Percentiles rank a stretch among this genome's conserved stretches.
phyloP scores from a whole-genome alignment of 2,797 vertebrate species.

The Falco biarmicus region DNA sequence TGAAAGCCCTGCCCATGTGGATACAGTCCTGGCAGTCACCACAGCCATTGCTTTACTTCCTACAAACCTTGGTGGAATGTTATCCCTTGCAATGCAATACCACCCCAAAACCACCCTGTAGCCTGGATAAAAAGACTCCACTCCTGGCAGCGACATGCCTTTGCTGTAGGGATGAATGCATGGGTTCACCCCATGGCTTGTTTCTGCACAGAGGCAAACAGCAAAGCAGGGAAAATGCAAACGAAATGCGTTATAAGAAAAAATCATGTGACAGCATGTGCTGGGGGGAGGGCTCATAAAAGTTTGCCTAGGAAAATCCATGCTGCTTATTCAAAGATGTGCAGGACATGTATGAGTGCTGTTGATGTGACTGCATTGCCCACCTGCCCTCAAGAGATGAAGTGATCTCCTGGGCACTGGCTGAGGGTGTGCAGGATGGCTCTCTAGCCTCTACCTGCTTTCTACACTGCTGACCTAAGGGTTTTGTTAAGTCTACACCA shows the following conservation, averaged over 20 bases:
- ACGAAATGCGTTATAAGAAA: background rate
- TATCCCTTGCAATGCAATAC: accelerated
- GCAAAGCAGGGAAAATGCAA: background rate
- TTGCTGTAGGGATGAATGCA: background rate
- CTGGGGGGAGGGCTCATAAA: background rate
- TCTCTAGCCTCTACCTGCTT: background rate
- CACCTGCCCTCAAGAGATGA: accelerated
- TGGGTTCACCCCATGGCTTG: background rate
- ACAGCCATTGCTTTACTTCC: background rate
- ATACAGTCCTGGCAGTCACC: background rate
- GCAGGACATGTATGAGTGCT: background rate
- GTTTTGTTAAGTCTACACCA: background rate
- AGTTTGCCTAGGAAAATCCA: background rate
- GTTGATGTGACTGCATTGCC: accelerated
- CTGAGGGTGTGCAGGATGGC: accelerated
- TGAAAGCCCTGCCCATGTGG: accelerated
- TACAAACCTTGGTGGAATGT: background rate
- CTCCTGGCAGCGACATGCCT: accelerated
- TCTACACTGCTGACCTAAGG: background rate
- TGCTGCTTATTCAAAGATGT: background rate
- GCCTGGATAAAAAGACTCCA: background rate
- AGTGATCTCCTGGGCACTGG: no score
- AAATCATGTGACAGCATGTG: background rate
- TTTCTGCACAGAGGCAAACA: accelerated
- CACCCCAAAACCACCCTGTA: background rate